Conservation (phyloP, 2,888 invertebrate genomes). For the Drosophila borborema region DNA sequence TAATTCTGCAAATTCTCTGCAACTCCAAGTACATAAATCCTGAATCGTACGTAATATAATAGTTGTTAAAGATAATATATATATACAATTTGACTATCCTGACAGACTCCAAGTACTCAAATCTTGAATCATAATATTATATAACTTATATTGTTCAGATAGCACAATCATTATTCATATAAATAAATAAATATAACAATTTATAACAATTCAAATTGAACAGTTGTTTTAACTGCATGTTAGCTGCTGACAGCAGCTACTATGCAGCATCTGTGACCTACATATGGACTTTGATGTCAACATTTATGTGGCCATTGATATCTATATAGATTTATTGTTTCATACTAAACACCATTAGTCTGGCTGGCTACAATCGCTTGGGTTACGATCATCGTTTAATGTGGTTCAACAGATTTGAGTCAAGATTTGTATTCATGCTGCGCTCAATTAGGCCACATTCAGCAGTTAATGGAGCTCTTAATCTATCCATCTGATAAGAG, state of each 20-base stretch:
- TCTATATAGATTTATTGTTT: not conserved
- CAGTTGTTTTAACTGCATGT: not conserved
- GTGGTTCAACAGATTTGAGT: not conserved
- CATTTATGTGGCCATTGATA: not conserved
- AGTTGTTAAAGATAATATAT: too few species aligned
- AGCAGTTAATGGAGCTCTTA: not conserved
- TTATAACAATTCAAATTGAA: not conserved
- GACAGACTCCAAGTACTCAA: too few species aligned
- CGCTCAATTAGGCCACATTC: constrained; percentile 7
- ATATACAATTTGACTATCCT: too few species aligned
- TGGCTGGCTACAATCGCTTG: not conserved
- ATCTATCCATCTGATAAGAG: constrained; percentile 3
- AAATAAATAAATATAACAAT: not conserved
- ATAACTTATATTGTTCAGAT: too few species aligned
- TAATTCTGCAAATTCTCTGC: not conserved
- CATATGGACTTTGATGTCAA: not conserved
- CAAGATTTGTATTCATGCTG: not conserved
- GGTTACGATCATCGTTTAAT: not conserved
- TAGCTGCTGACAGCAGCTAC: constrained; percentile 1
- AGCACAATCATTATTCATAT: too few species aligned
- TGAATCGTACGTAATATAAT: not conserved
- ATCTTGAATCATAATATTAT: too few species aligned
- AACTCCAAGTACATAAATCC: not conserved
- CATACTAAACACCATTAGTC: not conserved
- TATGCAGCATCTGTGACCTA: not conserved